phyloP scores from a whole-genome alignment of 2,888 invertebrate genomes.

The Caenorhabditis sinica region DNA sequence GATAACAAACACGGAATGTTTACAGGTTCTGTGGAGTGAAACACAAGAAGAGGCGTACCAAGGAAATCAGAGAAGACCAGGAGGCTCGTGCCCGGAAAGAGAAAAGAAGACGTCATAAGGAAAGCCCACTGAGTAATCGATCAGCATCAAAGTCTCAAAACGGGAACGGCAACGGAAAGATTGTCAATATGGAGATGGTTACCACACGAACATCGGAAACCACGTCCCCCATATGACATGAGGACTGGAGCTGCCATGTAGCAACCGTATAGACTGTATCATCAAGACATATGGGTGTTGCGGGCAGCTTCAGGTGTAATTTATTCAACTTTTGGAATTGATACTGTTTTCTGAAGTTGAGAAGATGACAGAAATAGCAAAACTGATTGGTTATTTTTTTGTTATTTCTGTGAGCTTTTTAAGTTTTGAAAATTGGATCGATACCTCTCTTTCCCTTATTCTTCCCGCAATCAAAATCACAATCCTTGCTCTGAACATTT shows the following conservation, averaged over 20 bases:
- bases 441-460: neutral
- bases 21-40: conserved; percentile 52
- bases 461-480: conserved; percentile 20
- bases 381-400: no score
- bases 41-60: conserved; percentile 6
- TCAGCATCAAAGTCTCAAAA: conserved; percentile 40
- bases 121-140: conserved; percentile 27
- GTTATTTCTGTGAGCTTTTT: neutral
- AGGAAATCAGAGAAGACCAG: conserved; percentile 44
- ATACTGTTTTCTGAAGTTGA: conserved; percentile 1
- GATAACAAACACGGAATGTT: conserved; percentile 24
- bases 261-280: conserved; percentile 62
- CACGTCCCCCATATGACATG: conserved; percentile 65
- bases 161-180: conserved; percentile 57
- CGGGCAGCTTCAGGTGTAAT: conserved; percentile 57
- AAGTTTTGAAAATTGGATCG: neutral
- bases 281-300: conserved; percentile 58
- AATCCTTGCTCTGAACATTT: conserved; percentile 31
- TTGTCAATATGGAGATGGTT: conserved; percentile 56
- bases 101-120: conserved; percentile 30
- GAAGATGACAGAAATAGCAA: no score
- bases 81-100: conserved; percentile 39
- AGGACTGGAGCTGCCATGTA: conserved; percentile 65
- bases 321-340: neutral
- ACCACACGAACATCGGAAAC: conserved; percentile 27